These are phyloP conservation scores for Aphelenchoides besseyi DNA, from an alignment of 1,140 invertebrate species.

Conservation along the genomic window DNA sequence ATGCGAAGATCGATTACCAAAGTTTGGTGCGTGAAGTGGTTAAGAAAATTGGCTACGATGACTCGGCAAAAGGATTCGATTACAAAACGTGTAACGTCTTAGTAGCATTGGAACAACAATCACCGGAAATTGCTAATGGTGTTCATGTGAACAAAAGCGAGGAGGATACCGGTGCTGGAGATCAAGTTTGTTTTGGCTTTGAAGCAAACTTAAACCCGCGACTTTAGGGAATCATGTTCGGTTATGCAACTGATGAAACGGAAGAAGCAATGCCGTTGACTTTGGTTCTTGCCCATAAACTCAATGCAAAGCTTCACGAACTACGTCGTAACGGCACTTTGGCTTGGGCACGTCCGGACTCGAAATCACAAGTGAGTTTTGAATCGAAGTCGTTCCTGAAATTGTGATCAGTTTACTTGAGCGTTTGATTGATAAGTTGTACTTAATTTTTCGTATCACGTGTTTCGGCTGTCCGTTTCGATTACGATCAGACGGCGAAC, in stretches of 20 bases:
- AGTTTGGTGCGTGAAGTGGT: conserved; percentile 90
- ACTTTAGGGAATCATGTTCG: conserved; percentile 69
- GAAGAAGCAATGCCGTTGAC: conserved; percentile 98
- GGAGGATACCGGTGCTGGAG: conserved; percentile 95
- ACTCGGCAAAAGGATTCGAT: conserved; percentile 96
- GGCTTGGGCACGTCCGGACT: conserved; percentile 94
- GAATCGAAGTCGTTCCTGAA: neutral
- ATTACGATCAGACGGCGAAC: too few relatives aligned
- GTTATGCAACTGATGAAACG: conserved; percentile 81
- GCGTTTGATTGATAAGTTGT: too few relatives aligned
- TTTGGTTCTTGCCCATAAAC: conserved; percentile 85
- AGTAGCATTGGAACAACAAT: conserved; percentile 94
- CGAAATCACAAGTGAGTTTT: conserved; percentile 84
- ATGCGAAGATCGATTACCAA: conserved; percentile 89
- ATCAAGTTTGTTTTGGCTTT: too few relatives aligned
- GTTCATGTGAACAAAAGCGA: conserved; percentile 86
- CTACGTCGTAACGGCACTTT: conserved; percentile 81
- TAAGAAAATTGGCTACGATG: conserved; percentile 95
- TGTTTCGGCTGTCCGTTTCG: too few relatives aligned
- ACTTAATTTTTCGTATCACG: too few relatives aligned
- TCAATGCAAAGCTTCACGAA: conserved; percentile 87
- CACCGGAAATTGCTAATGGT: conserved; percentile 90
- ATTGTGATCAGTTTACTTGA: too few relatives aligned
- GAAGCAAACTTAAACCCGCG: too few relatives aligned
- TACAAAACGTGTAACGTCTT: conserved; percentile 97